Evolutionary conservation across 1,140 invertebrate genomes (phyloP).

Genomic region (Anastatus disparis): DNA sequence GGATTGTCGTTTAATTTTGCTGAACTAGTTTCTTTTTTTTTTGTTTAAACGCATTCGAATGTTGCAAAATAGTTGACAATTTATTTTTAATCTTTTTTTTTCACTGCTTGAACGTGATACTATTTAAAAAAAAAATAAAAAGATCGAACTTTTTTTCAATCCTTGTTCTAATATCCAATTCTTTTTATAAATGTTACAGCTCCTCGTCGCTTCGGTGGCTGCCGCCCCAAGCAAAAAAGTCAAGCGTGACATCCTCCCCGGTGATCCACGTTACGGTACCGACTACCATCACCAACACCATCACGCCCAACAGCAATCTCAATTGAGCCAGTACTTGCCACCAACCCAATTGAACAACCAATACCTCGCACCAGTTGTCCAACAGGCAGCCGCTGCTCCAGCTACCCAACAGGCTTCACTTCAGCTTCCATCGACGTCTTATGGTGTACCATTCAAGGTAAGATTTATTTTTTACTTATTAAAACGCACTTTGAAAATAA

Average conservation of each 20-base stretch:
- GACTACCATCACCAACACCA: conserved; percentile 47
- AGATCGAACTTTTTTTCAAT: no score
- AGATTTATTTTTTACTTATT: no score
- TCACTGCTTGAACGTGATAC: no score
- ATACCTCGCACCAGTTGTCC: background rate
- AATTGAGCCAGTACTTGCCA: conserved; percentile 24
- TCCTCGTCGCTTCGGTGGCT: conserved; percentile 46
- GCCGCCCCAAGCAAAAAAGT: conserved; percentile 19
- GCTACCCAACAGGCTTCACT: conserved; percentile 13
- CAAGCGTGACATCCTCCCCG: conserved; percentile 57
- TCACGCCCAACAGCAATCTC: conserved; percentile 33
- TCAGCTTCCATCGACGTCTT: conserved; percentile 23
- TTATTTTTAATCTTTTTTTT: no score
- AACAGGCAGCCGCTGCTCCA: no score
- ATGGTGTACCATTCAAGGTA: conserved; percentile 31
- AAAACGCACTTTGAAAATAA: no score
- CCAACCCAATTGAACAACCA: background rate
- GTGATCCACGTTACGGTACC: conserved; percentile 57
- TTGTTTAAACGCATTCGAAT: background rate
- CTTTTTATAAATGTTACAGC: conserved; percentile 38
- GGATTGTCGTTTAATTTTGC: no score
- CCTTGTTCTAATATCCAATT: no score
- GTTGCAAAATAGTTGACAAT: no score
- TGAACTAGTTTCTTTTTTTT: no score
- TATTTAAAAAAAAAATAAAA: no score